Conservation (phyloP, 2,113 vertebrate species). For the Rhombomys opimus region DNA sequence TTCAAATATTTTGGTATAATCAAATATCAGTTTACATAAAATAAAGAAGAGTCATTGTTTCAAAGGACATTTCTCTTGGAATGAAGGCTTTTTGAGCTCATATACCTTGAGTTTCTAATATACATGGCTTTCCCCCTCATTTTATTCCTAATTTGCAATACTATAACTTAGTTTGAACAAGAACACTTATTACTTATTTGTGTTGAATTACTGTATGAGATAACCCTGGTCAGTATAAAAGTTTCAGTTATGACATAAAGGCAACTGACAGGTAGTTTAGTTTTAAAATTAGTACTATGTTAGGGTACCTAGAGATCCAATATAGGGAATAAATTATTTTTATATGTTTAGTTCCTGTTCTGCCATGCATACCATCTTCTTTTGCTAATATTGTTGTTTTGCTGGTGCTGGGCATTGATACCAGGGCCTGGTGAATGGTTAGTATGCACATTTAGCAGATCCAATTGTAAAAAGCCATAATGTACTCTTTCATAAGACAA, state of each 20-base stretch:
- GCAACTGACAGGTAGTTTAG: neutral
- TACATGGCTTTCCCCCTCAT: neutral
- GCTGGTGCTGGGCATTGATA: neutral
- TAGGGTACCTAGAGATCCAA: neutral
- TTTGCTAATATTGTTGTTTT: neutral
- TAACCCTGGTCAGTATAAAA: neutral
- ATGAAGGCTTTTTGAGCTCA: neutral
- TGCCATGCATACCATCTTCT: no score
- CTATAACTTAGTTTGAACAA: neutral
- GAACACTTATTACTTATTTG: neutral
- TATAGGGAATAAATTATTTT: neutral
- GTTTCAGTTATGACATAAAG: neutral
- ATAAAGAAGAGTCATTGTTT: conserved; percentile 7
- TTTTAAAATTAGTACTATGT: neutral
- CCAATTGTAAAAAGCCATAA: neutral
- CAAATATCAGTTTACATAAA: neutral
- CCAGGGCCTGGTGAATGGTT: neutral
- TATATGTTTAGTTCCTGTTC: neutral
- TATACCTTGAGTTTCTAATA: neutral
- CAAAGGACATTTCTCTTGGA: neutral
- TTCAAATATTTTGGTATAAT: conserved; percentile 22
- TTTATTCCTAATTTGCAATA: conserved; percentile 33
- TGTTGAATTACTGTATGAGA: neutral
- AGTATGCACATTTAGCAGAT: neutral
- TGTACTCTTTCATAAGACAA: conserved; percentile 33